These are phyloP conservation scores for Apeltes quadracus DNA, from an alignment of 2,113 vertebrate genomes.

Conservation along the genomic window DNA sequence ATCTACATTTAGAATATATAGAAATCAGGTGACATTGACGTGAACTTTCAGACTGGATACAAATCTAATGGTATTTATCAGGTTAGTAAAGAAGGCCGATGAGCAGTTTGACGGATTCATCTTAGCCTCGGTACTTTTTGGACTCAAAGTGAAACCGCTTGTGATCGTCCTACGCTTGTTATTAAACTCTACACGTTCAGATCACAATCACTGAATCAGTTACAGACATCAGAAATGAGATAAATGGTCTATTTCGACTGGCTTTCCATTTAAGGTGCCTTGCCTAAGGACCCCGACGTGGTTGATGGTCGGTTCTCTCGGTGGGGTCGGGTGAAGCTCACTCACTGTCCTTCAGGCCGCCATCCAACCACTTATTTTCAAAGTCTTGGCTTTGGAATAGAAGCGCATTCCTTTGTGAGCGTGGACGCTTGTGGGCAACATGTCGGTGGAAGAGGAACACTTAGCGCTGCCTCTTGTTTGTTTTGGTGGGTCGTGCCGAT, in stretches of 20 bases:
- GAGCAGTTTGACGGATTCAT: not conserved
- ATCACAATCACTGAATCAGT: slow-evolving; percentile 18
- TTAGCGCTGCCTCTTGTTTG: slow-evolving; percentile 50
- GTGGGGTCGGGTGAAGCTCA: not conserved
- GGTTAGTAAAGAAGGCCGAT: not conserved
- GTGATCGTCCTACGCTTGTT: not conserved
- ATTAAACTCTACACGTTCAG: slow-evolving; percentile 10
- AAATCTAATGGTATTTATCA: not conserved
- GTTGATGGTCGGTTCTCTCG: not conserved
- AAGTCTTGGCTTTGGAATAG: slow-evolving; percentile 48
- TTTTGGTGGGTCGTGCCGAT: slow-evolving; percentile 46
- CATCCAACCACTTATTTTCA: not conserved
- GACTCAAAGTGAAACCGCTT: not conserved
- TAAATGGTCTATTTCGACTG: not conserved
- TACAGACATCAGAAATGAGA: not conserved
- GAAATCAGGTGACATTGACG: not conserved
- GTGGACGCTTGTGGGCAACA: slow-evolving; percentile 57
- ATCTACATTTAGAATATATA: not conserved
- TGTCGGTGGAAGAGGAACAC: slow-evolving; percentile 42
- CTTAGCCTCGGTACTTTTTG: not conserved
- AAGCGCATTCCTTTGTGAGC: slow-evolving; percentile 55
- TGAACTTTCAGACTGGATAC: not conserved
- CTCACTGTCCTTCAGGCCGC: not conserved
- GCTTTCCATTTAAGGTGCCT: not conserved
- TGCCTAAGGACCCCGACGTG: not conserved